Evolutionary conservation across 2,888 invertebrate genomes (phyloP).

Genomic region (Parnassius smintheus): DNA sequence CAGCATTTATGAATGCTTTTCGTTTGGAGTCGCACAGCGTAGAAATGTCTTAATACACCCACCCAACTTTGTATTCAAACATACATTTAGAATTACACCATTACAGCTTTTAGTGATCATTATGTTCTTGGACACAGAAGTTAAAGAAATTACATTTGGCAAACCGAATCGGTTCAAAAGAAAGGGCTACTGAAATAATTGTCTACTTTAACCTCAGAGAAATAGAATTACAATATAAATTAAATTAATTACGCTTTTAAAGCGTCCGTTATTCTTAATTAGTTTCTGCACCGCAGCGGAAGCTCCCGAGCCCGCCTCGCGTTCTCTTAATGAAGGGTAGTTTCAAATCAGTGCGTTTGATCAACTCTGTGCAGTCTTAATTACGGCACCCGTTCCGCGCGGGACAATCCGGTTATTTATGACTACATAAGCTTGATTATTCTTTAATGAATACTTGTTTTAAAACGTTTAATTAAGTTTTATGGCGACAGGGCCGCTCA

Average conservation of each 20-base stretch:
- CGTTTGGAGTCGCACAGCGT: not conserved
- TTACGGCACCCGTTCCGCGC: slow-evolving; percentile 79
- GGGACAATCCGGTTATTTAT: slow-evolving; percentile 82
- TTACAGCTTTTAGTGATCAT: slow-evolving; percentile 32
- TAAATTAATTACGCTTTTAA: slow-evolving; percentile 82
- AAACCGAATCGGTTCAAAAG: slow-evolving; percentile 77
- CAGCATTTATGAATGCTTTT: slow-evolving; percentile 18
- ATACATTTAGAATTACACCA: not conserved
- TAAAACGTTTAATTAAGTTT: slow-evolving; percentile 83
- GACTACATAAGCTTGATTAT: slow-evolving; percentile 83
- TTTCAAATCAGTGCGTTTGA: slow-evolving; percentile 82
- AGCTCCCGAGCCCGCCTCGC: slow-evolving; percentile 64
- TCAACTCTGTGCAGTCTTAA: slow-evolving; percentile 82
- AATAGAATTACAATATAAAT: slow-evolving; percentile 82
- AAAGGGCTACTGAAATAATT: slow-evolving; percentile 80
- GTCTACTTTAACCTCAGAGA: slow-evolving; percentile 79
- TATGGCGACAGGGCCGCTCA: slow-evolving; percentile 78
- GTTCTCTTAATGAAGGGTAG: slow-evolving; percentile 80
- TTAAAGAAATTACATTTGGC: slow-evolving; percentile 75
- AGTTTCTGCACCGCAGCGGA: slow-evolving; percentile 81
- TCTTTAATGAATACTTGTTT: slow-evolving; percentile 83
- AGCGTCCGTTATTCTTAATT: slow-evolving; percentile 82
- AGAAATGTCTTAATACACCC: slow-evolving; percentile 11
- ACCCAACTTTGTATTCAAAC: slow-evolving; percentile 4
- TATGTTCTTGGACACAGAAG: slow-evolving; percentile 71